A percentile compares a stretch with the other conserved stretches of the same genome.
Evolutionary conservation across 1,140 invertebrate species (phyloP).

Genomic region (Bombus soroeensis): DNA sequence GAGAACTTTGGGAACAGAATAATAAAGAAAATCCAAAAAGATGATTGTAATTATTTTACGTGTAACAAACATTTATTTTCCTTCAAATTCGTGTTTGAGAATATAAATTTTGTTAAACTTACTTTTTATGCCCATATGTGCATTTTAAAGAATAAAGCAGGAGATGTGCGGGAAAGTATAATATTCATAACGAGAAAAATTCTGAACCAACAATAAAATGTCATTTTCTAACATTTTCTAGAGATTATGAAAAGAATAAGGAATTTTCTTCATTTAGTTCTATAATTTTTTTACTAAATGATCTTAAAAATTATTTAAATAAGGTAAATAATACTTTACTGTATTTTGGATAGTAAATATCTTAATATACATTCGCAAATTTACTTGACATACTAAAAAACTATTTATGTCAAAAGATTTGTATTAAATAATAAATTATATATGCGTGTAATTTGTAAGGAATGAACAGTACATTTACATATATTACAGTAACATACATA

Average conservation of each 20-base stretch:
- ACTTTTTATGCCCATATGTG: not conserved
- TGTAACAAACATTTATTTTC: slow-evolving; percentile 48
- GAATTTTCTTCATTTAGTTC: not conserved
- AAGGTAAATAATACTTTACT: not conserved
- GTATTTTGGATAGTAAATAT: slow-evolving; percentile 10
- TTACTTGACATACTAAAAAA: not conserved
- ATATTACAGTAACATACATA: slow-evolving; percentile 65
- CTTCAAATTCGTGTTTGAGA: slow-evolving; percentile 18
- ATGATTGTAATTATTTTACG: slow-evolving; percentile 56
- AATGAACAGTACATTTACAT: slow-evolving; percentile 60
- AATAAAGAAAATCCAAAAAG: slow-evolving; percentile 59
- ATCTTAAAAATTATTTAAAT: slow-evolving; percentile 1
- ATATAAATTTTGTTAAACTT: slow-evolving; percentile 30
- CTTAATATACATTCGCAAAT: not conserved
- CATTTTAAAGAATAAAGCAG: slow-evolving; percentile 19
- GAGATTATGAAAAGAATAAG: not conserved
- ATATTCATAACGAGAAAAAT: slow-evolving; percentile 11
- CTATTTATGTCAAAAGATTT: slow-evolving; percentile 8
- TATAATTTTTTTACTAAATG: not conserved
- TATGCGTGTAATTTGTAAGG: slow-evolving; percentile 19
- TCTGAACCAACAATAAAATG: not conserved
- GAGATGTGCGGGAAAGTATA: slow-evolving; percentile 12
- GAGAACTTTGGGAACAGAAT: slow-evolving; percentile 75
- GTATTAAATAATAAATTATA: slow-evolving; percentile 25
- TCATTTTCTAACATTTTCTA: not conserved